phyloP scores from a whole-genome alignment of 2,888 invertebrate species.

The Cantharis rufa region DNA sequence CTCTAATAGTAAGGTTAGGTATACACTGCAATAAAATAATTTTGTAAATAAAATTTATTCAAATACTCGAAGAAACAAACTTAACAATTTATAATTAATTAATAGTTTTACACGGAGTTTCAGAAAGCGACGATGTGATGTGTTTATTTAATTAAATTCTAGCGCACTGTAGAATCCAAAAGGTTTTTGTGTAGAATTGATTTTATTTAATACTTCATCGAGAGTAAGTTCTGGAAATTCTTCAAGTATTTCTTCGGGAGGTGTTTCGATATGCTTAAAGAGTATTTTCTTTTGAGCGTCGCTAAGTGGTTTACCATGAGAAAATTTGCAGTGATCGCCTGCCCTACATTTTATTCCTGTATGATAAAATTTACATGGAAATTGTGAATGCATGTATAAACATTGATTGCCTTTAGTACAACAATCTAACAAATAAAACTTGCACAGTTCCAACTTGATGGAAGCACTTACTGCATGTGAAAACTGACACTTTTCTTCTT shows the following conservation, averaged over 20 bases:
- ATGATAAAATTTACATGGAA: slow-evolving; percentile 96
- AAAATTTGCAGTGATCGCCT: slow-evolving; percentile 86
- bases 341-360: slow-evolving; percentile 84
- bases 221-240: slow-evolving; percentile 83
- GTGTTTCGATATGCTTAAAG: slow-evolving; percentile 81
- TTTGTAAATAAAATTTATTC: background rate
- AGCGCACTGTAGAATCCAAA: slow-evolving; percentile 47
- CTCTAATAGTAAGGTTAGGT: no score
- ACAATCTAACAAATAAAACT: slow-evolving; percentile 94
- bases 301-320: slow-evolving; percentile 84
- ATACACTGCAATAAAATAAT: background rate
- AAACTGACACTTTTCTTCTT: slow-evolving; percentile 82
- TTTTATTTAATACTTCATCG: slow-evolving; percentile 68
- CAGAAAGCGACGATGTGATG: background rate
- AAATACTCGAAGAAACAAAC: background rate
- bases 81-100: background rate
- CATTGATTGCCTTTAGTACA: slow-evolving; percentile 96
- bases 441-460: slow-evolving; percentile 91
- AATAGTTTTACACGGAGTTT: background rate
- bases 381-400: slow-evolving; percentile 94
- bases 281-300: slow-evolving; percentile 61
- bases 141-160: background rate
- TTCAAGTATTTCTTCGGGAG: slow-evolving; percentile 89
- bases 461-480: slow-evolving; percentile 82
- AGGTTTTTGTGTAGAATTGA: slow-evolving; percentile 58